Evolutionary conservation across 2,888 invertebrate genomes (phyloP).

Genomic region (Pterostichus madidus): DNA sequence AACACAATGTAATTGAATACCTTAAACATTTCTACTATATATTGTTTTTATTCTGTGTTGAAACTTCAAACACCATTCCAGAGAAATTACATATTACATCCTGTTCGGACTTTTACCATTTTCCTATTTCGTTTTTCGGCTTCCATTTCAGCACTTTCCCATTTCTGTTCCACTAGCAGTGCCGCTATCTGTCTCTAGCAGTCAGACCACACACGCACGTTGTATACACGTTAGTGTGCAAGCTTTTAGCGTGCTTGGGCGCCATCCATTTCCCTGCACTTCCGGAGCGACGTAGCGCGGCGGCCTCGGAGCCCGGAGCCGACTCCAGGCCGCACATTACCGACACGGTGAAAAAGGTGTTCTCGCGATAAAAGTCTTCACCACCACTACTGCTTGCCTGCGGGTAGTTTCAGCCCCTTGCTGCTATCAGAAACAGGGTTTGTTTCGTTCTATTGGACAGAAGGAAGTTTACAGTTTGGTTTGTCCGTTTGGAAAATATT

Average conservation of each 20-base stretch:
- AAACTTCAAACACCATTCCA: no score
- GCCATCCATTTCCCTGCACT: constrained; percentile 38
- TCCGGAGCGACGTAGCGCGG: constrained; percentile 8
- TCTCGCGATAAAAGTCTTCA: constrained; percentile 35
- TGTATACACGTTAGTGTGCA: constrained; percentile 10
- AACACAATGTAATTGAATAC: no score
- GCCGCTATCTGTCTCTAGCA: no score
- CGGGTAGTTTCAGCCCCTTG: neutral
- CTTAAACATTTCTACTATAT: no score
- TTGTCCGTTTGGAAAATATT: no score
- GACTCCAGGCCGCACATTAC: constrained; percentile 4
- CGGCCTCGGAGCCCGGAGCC: neutral
- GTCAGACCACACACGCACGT: neutral
- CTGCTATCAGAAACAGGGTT: neutral
- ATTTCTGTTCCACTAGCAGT: no score
- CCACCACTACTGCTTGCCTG: neutral
- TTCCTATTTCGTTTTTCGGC: no score
- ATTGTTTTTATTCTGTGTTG: no score
- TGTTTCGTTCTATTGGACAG: neutral
- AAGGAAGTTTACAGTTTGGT: no score
- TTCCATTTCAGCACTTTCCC: no score
- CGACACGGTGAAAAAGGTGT: constrained; percentile 48
- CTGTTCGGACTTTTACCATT: no score
- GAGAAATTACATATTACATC: no score
- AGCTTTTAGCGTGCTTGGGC: constrained; percentile 28